Percentiles rank a stretch among this genome's conserved stretches.
These are phyloP conservation scores for Eueides isabella DNA, from an alignment of 1,140 invertebrate genomes.

Conservation along the genomic window DNA sequence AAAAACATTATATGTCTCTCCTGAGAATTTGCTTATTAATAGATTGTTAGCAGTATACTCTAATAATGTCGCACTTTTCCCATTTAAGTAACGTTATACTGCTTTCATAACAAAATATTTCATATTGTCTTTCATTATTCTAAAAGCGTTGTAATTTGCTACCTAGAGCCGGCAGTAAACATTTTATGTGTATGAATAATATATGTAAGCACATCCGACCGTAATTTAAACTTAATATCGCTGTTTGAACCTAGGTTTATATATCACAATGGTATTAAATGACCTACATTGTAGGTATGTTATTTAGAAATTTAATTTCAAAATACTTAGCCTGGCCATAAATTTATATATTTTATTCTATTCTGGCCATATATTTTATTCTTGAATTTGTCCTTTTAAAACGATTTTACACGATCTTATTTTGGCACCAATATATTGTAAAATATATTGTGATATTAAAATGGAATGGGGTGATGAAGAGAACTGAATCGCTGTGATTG, in stretches of 20 bases:
- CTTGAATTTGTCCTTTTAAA: no score
- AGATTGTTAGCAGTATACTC: no score
- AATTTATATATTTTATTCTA: no score
- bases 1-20: no score
- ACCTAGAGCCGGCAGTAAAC: slow-evolving; percentile 43
- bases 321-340: no score
- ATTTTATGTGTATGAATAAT: slow-evolving; percentile 49
- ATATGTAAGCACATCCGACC: slow-evolving; percentile 26
- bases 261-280: slow-evolving; percentile 1
- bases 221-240: slow-evolving; percentile 32
- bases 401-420: no score
- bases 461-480: no score
- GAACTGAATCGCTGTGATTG: no score
- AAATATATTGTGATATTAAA: no score
- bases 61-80: background rate
- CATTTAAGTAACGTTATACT: background rate
- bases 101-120: slow-evolving; percentile 31
- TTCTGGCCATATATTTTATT: no score
- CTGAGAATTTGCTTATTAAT: no score
- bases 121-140: slow-evolving; percentile 55
- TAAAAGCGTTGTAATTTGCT: slow-evolving; percentile 59
- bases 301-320: background rate
- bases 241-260: slow-evolving; percentile 1
- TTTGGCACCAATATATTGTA: no score
- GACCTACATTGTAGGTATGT: background rate